Percentiles rank a stretch among this genome's conserved stretches.
Evolutionary conservation across 1,140 invertebrate genomes (phyloP).

Genomic region (Mactra quadrangularis): DNA sequence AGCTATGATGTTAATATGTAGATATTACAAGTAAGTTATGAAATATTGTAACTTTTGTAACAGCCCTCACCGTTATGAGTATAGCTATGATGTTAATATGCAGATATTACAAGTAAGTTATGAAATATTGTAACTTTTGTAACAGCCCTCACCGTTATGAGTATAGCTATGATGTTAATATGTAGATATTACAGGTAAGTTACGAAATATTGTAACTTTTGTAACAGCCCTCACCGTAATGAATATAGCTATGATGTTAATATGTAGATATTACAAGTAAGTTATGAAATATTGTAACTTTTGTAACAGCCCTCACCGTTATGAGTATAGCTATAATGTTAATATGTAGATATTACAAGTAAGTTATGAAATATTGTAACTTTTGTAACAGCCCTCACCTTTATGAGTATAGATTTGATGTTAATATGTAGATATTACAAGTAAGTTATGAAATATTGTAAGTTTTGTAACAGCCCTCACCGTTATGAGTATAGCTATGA

Average conservation of each 20-base stretch:
- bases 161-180: background rate
- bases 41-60: background rate
- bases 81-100: background rate
- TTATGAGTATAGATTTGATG: too few species aligned
- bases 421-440: too few species aligned
- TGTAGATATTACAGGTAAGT: background rate
- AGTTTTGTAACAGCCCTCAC: too few species aligned
- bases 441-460: too few species aligned
- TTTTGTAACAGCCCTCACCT: too few species aligned
- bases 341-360: background rate
- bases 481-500: too few species aligned
- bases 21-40: constrained; percentile 51
- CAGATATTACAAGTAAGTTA: background rate
- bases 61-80: background rate
- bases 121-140: background rate
- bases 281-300: too few species aligned
- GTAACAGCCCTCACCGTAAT: background rate
- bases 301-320: background rate
- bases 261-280: background rate
- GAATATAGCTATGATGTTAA: background rate
- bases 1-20: constrained; percentile 27
- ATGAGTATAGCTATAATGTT: background rate
- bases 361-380: too few species aligned
- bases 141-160: background rate
- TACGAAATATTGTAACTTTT: background rate